phyloP scores from a whole-genome alignment of 2,888 invertebrate species.

The Junonia oenone region DNA sequence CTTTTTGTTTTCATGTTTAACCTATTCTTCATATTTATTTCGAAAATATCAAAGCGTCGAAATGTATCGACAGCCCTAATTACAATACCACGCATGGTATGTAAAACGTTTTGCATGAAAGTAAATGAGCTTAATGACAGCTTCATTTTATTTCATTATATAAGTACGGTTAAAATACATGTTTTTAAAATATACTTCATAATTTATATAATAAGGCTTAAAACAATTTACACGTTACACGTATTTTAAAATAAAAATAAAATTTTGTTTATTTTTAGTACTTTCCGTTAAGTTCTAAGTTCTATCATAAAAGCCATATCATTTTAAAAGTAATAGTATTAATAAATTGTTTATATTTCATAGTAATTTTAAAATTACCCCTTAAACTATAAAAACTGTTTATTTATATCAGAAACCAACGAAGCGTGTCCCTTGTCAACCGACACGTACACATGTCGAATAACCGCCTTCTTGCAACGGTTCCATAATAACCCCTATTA shows the following conservation, averaged over 20 bases:
- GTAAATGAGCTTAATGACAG: slow-evolving; percentile 1
- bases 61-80: slow-evolving; percentile 2
- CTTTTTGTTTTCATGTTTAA: too few relatives aligned
- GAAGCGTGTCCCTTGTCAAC: slow-evolving; percentile 4
- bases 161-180: background rate
- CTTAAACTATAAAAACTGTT: background rate
- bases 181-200: background rate
- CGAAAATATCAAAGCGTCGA: too few relatives aligned
- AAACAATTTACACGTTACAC: too few relatives aligned
- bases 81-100: background rate
- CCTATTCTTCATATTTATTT: too few relatives aligned
- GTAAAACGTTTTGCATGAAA: background rate
- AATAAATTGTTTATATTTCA: background rate
- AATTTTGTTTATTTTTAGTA: background rate
- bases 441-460: slow-evolving; percentile 9
- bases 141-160: slow-evolving; percentile 5
- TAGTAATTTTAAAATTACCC: background rate
- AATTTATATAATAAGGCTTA: background rate
- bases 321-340: background rate
- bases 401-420: background rate
- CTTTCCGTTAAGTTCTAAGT: too few relatives aligned
- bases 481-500: background rate
- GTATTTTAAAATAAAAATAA: too few relatives aligned
- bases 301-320: too few relatives aligned
- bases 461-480: slow-evolving; percentile 14